Conservation (phyloP, 2,113 vertebrate genomes). For the Brachyistius frenatus region DNA sequence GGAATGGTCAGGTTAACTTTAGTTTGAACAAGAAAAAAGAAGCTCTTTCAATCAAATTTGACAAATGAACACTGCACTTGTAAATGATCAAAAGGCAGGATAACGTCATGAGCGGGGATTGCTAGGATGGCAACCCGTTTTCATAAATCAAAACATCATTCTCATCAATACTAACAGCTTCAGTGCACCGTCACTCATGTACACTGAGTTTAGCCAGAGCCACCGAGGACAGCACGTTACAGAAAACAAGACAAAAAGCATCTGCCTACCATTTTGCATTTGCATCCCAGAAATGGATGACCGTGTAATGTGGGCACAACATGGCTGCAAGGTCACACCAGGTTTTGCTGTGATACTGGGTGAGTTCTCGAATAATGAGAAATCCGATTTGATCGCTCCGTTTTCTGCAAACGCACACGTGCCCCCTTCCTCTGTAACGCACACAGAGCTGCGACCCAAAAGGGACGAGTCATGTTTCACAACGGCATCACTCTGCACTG, state of each 20-base stretch:
- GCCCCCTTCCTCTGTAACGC: background rate
- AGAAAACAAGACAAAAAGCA: constrained; percentile 24
- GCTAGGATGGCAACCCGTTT: constrained; percentile 50
- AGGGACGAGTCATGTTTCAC: constrained; percentile 35
- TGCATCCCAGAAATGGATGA: constrained; percentile 43
- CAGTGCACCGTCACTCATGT: constrained; percentile 9
- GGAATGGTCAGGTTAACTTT: constrained; percentile 30
- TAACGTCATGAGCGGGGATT: constrained; percentile 7
- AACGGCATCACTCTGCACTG: constrained; percentile 14
- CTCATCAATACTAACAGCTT: constrained; percentile 18
- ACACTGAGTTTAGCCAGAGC: constrained; percentile 34
- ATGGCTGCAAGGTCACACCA: constrained; percentile 63
- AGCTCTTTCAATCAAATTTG: background rate
- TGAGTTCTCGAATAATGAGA: constrained; percentile 31
- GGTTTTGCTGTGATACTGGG: constrained; percentile 18
- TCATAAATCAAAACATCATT: constrained; percentile 28
- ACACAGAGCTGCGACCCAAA: constrained; percentile 24
- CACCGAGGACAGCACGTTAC: constrained; percentile 23
- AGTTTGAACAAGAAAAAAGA: constrained; percentile 21
- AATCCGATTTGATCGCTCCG: constrained; percentile 31
- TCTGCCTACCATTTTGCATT: constrained; percentile 48
- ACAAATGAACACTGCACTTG: constrained; percentile 13
- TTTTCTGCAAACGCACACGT: constrained; percentile 25
- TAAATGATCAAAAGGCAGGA: constrained; percentile 23
- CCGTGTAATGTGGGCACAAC: constrained; percentile 46